Conservation (phyloP, 2,888 invertebrate genomes). For the Philereme vetulata region DNA sequence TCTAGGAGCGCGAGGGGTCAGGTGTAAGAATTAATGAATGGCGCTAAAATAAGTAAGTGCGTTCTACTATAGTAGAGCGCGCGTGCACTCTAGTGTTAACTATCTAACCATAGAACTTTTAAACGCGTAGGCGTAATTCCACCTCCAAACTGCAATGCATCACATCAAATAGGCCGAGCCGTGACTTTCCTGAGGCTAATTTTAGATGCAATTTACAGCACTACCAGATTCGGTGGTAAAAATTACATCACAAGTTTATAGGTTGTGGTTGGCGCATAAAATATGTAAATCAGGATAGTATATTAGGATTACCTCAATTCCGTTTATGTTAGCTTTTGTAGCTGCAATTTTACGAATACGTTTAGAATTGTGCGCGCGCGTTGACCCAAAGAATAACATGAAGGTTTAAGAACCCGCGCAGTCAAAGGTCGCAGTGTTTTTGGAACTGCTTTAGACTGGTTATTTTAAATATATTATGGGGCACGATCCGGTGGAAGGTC, state of each 20-base stretch:
- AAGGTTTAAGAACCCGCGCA: conserved; percentile 15
- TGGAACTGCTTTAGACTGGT: conserved; percentile 25
- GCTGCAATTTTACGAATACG: conserved; percentile 6
- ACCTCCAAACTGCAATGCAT: too few relatives aligned
- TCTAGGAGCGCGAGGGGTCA: too few relatives aligned
- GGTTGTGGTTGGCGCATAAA: conserved; percentile 5
- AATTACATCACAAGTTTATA: conserved; percentile 10
- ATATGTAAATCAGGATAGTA: conserved; percentile 18
- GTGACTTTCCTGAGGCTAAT: not conserved
- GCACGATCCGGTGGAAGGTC: conserved; percentile 26
- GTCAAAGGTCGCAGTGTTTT: conserved; percentile 30
- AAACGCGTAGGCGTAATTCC: too few relatives aligned
- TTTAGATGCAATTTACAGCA: conserved; percentile 10
- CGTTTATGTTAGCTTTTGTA: conserved; percentile 12
- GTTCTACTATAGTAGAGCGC: too few relatives aligned
- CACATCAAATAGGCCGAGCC: not conserved
- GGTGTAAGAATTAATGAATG: too few relatives aligned
- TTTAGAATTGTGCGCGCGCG: conserved; percentile 7
- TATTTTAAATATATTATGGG: conserved; percentile 19
- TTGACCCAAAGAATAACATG: not conserved
- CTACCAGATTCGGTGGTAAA: conserved; percentile 6
- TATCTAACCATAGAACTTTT: too few relatives aligned
- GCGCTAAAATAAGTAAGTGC: too few relatives aligned
- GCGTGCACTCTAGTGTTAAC: too few relatives aligned
- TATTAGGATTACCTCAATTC: conserved; percentile 15